Conservation (phyloP, 2,797 vertebrate species). For the Esox lucius region DNA sequence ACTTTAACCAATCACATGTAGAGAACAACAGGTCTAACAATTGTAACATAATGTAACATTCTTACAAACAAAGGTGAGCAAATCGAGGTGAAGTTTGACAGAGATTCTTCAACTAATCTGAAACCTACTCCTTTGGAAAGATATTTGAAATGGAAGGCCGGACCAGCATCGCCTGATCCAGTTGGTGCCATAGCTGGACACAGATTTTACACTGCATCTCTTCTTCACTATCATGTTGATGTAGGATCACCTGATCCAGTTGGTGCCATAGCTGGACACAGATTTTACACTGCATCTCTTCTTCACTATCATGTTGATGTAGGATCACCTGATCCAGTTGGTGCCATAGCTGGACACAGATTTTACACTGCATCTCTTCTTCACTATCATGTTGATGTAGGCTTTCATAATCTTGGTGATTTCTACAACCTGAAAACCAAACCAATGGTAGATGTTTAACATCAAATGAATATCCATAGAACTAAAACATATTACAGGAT, state of each 20-base stretch:
- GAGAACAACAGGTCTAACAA: not conserved
- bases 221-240: constrained; percentile 97
- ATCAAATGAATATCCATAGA: not conserved
- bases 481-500: too few relatives aligned
- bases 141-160: not conserved
- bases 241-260: constrained; percentile 89
- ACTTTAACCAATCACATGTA: not conserved
- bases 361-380: constrained; percentile 91
- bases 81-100: not conserved
- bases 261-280: constrained; percentile 79
- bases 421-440: constrained; percentile 81
- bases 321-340: constrained; percentile 87
- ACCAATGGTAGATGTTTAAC: constrained; percentile 20
- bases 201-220: constrained; percentile 88
- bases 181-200: constrained; percentile 79
- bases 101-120: not conserved
- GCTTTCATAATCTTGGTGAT: constrained; percentile 97
- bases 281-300: constrained; percentile 92
- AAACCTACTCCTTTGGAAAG: constrained; percentile 6
- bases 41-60: not conserved
- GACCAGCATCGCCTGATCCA: constrained; percentile 83
- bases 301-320: constrained; percentile 96
- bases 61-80: not conserved
- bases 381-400: constrained; percentile 96
- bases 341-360: constrained; percentile 83